A percentile compares a stretch with the other conserved stretches of the same genome.
phyloP scores from a whole-genome alignment of 37 sponge, comb jelly and placozoan species.

The Tethya wilhelma region DNA sequence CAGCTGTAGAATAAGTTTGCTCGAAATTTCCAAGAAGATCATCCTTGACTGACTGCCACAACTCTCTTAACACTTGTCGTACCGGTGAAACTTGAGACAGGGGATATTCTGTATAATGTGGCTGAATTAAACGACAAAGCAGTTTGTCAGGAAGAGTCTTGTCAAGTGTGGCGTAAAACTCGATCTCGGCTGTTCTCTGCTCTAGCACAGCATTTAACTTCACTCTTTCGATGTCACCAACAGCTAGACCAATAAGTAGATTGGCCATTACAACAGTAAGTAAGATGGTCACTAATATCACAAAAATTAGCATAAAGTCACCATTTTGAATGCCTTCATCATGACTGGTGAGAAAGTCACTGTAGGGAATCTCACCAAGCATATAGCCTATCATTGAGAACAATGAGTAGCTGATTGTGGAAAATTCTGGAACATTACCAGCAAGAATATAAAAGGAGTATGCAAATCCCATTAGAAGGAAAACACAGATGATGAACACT shows the following conservation, averaged over 20 bases:
- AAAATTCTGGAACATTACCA: constrained; percentile 34
- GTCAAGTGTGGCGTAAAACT: constrained; percentile 39
- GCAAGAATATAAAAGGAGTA: constrained; percentile 62
- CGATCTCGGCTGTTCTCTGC: constrained; percentile 30
- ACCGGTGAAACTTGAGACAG: no score
- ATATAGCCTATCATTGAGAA: constrained; percentile 58
- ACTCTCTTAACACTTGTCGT: no score
- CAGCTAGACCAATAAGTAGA: constrained; percentile 91
- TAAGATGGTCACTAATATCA: constrained; percentile 60
- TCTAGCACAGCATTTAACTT: constrained; percentile 67
- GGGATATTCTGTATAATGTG: no score
- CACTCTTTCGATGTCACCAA: constrained; percentile 84
- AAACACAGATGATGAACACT: constrained; percentile 49
- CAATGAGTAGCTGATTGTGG: constrained; percentile 41
- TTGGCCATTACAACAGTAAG: constrained; percentile 76
- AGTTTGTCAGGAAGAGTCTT: constrained; percentile 21
- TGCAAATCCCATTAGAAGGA: constrained; percentile 74
- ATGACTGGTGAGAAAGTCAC: not conserved
- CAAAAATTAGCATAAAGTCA: constrained; percentile 42
- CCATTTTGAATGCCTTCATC: constrained; percentile 22
- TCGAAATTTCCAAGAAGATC: no score
- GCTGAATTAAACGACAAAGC: no score
- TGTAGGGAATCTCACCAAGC: constrained; percentile 72
- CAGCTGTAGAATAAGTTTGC: no score
- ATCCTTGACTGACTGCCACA: no score